These are phyloP conservation scores for Icerya purchasi DNA, from an alignment of 2,888 invertebrate species.

Conservation along the genomic window DNA sequence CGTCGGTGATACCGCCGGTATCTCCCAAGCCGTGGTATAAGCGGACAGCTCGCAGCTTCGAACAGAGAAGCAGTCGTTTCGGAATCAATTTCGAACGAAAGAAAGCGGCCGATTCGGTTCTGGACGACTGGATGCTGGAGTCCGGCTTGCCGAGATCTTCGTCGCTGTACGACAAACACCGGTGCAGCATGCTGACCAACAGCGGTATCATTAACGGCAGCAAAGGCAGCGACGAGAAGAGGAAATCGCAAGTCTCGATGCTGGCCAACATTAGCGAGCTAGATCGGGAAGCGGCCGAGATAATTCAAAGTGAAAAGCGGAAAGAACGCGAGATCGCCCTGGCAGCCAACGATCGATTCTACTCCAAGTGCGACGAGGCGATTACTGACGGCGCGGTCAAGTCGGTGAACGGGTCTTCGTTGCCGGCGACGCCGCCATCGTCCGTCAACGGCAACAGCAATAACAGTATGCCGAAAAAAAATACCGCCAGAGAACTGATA, in stretches of 20 bases:
- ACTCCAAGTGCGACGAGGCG: conserved; percentile 16
- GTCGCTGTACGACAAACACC: neutral
- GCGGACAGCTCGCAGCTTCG: conserved; percentile 24
- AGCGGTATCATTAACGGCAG: neutral
- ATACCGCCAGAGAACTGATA: conserved; percentile 32
- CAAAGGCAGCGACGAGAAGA: conserved; percentile 24
- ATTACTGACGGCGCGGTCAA: neutral
- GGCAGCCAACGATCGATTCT: conserved; percentile 22
- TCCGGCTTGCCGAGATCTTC: conserved; percentile 5
- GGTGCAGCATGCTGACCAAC: neutral
- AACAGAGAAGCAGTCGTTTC: neutral
- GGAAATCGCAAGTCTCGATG: conserved; percentile 36
- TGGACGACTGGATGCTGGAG: conserved; percentile 10
- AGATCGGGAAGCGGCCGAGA: conserved; percentile 54
- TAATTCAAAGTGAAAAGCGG: conserved; percentile 34
- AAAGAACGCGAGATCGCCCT: conserved; percentile 14
- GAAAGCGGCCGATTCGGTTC: conserved; percentile 26
- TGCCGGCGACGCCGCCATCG: neutral
- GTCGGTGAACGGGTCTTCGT: neutral
- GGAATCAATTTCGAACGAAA: conserved; percentile 14
- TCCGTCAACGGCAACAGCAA: conserved; percentile 19
- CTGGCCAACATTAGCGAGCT: conserved; percentile 56
- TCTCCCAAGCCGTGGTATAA: conserved; percentile 46
- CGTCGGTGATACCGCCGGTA: conserved; percentile 26
- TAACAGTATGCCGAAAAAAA: conserved; percentile 21